Evolutionary conservation across 2,888 invertebrate genomes (phyloP), one percentile per base, ranked within the genome.

Genomic region (Isotomurus palustris): DNA sequence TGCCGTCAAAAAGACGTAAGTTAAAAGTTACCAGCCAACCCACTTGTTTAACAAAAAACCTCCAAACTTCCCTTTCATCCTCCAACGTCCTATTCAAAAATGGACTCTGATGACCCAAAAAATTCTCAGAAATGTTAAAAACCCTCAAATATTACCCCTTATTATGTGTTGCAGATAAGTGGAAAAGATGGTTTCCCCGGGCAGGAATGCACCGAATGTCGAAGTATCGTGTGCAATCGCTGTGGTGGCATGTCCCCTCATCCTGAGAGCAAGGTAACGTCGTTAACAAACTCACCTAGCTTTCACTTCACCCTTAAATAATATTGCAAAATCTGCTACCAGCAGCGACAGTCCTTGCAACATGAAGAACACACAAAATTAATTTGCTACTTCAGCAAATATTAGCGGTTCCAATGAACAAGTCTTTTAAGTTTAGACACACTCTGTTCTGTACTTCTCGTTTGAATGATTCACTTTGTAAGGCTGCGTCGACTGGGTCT

Each of bases 171-270:
- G n/a, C 14, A 38, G 38, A 27, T 25, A 14, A 35, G 40, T 27
- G 40, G 70, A 51, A 63, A 70, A 17, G 69, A 71, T 48, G 69
- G 71, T 40, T 67, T 66, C 17, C 69, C 69, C 10, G 72, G 71
- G 25, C 72, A 71, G 51, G 72, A 73, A 45, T 74, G 74, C 55
- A 68, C 67, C 12, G 73, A 73, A 35, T 74, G 74, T 60, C 64
- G 71, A 51, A 69, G 65, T 6, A 63, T 73, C 45, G 72, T 73
- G 2, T 74, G 74, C 59, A 69, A 70, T 49, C 65, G 70, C 27
- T 73, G 74, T 50, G 73, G 72, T 5, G 71, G 71, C 50, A 68
- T 73, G 53, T 68, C 72, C 45, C 68, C 72, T 17, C 71, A 71
- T 58, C 70, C 72, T 8, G 71, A 72, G 47, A 70, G 68, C 17